phyloP scores from a whole-genome alignment of 2,797 vertebrate species.

The Smutsia temminckii region DNA sequence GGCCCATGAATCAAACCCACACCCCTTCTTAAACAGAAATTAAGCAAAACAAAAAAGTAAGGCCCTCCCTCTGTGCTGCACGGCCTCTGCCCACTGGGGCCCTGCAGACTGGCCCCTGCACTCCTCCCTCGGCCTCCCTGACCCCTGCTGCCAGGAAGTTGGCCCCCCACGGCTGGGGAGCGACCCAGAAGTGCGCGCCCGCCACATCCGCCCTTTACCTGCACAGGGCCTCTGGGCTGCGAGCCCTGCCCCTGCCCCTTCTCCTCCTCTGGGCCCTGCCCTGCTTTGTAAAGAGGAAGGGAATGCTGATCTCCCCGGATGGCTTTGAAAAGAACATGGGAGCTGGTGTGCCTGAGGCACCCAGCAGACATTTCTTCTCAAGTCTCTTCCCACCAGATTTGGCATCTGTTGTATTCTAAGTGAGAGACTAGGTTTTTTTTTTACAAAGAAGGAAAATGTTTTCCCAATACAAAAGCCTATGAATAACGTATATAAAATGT shows the following conservation, averaged over 20 bases:
- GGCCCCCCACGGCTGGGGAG: accelerated
- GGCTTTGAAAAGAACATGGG: accelerated
- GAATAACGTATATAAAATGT: accelerated
- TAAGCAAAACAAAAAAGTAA: neutral
- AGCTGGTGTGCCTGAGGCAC: accelerated
- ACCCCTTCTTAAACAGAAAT: neutral
- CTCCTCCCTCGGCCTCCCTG: accelerated
- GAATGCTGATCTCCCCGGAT: accelerated
- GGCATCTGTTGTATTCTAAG: neutral
- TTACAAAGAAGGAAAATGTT: neutral
- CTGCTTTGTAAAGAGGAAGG: neutral
- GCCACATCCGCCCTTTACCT: too few species aligned
- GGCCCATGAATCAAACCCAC: neutral
- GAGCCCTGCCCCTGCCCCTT: neutral
- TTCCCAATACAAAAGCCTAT: accelerated
- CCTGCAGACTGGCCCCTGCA: accelerated
- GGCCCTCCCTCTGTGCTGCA: neutral
- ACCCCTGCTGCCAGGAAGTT: accelerated
- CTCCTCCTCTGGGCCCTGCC: accelerated
- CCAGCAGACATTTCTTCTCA: too few species aligned
- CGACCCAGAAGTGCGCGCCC: accelerated
- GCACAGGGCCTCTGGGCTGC: neutral
- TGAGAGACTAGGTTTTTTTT: neutral
- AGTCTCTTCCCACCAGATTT: too few species aligned
- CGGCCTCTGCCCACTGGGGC: accelerated